Evolutionary conservation across 2,888 invertebrate genomes (phyloP).

Genomic region (Euzophera pinguis): DNA sequence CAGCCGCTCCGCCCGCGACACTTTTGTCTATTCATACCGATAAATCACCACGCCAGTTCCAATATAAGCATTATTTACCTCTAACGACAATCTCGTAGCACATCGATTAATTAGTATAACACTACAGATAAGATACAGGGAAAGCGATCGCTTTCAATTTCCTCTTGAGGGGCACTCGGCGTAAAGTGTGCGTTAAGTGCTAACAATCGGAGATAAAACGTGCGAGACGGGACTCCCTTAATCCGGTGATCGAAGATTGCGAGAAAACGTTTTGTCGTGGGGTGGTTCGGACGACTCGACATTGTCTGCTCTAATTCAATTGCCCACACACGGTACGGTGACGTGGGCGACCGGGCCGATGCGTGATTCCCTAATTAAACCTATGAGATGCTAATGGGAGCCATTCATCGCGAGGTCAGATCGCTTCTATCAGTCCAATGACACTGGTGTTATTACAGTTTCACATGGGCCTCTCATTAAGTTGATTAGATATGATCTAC

Average conservation of each 20-base stretch:
- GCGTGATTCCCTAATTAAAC: slow-evolving; percentile 68
- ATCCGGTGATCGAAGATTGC: slow-evolving; percentile 80
- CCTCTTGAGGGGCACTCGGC: slow-evolving; percentile 77
- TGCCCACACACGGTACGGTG: slow-evolving; percentile 60
- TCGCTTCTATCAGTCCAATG: slow-evolving; percentile 37
- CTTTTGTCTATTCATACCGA: slow-evolving; percentile 77
- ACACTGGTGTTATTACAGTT: slow-evolving; percentile 41
- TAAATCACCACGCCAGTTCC: slow-evolving; percentile 70
- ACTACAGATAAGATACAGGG: slow-evolving; percentile 76
- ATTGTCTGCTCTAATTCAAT: slow-evolving; percentile 77
- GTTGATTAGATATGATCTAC: slow-evolving; percentile 49
- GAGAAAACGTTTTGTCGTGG: slow-evolving; percentile 79
- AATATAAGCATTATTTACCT: slow-evolving; percentile 72
- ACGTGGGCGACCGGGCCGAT: slow-evolving; percentile 57
- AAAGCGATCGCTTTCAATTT: slow-evolving; percentile 80
- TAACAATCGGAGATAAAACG: slow-evolving; percentile 80
- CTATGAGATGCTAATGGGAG: slow-evolving; percentile 64
- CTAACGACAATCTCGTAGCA: slow-evolving; percentile 63
- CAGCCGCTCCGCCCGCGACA: slow-evolving; percentile 71
- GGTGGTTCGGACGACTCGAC: slow-evolving; percentile 65
- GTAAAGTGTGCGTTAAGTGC: slow-evolving; percentile 79
- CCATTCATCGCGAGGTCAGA: slow-evolving; percentile 60
- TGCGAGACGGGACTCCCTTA: slow-evolving; percentile 77
- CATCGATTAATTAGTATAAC: slow-evolving; percentile 79
- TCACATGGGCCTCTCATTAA: slow-evolving; percentile 42